A percentile compares a stretch with the other conserved stretches of the same genome.
Evolutionary conservation across 2,797 vertebrate species (phyloP).

Genomic region (Perdix hodgsoniae): DNA sequence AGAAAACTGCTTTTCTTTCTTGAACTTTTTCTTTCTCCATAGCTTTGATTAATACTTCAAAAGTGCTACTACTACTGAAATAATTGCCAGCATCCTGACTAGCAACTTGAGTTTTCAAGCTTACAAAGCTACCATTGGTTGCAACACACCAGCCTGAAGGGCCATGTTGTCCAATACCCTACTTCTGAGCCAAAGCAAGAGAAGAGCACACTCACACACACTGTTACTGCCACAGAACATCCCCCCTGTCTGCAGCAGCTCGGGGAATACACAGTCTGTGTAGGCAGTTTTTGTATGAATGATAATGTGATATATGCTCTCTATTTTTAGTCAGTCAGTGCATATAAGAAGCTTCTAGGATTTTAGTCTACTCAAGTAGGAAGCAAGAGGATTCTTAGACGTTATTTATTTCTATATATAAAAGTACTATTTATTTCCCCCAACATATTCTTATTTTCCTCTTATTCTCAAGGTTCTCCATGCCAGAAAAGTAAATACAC

Average conservation of each 20-base stretch:
- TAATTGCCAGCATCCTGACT: not conserved
- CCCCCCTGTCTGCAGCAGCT: conserved; percentile 7
- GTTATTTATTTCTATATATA: conserved; percentile 52
- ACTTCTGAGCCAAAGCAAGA: not conserved
- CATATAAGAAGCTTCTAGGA: conserved; percentile 52
- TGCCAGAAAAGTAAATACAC: conserved; percentile 28
- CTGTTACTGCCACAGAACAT: not conserved
- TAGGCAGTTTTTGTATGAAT: conserved; percentile 62
- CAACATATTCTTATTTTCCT: conserved; percentile 10
- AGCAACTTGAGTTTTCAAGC: not conserved
- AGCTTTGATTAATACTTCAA: not conserved
- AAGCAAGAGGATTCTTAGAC: conserved; percentile 39
- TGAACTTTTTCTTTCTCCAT: not conserved
- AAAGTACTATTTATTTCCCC: conserved; percentile 51
- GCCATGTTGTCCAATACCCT: not conserved
- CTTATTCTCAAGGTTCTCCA: conserved; percentile 16
- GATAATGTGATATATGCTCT: conserved; percentile 59
- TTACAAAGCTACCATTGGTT: not conserved
- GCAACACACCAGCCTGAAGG: not conserved
- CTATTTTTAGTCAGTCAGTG: conserved; percentile 66
- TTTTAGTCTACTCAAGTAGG: conserved; percentile 48
- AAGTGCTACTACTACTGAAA: not conserved
- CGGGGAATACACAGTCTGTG: not conserved
- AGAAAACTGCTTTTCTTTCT: not conserved
- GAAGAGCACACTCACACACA: not conserved